Evolutionary conservation across 2,113 vertebrate genomes (phyloP).

Genomic region (Suricata suricatta): DNA sequence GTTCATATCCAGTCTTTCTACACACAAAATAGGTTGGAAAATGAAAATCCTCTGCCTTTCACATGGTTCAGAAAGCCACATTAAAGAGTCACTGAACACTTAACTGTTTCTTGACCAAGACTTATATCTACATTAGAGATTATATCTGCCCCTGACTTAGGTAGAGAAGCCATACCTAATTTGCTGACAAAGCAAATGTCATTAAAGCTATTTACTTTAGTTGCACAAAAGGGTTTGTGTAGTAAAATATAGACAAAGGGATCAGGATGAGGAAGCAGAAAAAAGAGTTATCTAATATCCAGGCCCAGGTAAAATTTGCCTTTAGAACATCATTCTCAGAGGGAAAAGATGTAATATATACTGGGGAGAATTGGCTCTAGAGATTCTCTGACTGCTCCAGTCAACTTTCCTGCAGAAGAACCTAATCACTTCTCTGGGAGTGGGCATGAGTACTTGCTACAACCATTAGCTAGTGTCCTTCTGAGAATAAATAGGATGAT

Average conservation of each 20-base stretch:
- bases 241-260: background rate
- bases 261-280: background rate
- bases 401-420: background rate
- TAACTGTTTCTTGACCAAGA: background rate
- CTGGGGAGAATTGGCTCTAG: background rate
- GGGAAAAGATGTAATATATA: background rate
- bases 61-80: background rate
- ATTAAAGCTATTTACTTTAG: background rate
- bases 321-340: background rate
- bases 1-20: background rate
- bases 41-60: slow-evolving; percentile 11
- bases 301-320: background rate
- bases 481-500: background rate
- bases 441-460: background rate
- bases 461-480: background rate
- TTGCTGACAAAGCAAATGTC: background rate
- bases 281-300: background rate
- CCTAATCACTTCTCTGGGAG: background rate
- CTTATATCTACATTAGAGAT: background rate
- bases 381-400: background rate
- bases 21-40: background rate
- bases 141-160: background rate
- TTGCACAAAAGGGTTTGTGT: background rate
- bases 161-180: background rate
- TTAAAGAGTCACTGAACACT: background rate